Evolutionary conservation across 2,797 vertebrate species (phyloP).

Genomic region (Mallotus villosus): DNA sequence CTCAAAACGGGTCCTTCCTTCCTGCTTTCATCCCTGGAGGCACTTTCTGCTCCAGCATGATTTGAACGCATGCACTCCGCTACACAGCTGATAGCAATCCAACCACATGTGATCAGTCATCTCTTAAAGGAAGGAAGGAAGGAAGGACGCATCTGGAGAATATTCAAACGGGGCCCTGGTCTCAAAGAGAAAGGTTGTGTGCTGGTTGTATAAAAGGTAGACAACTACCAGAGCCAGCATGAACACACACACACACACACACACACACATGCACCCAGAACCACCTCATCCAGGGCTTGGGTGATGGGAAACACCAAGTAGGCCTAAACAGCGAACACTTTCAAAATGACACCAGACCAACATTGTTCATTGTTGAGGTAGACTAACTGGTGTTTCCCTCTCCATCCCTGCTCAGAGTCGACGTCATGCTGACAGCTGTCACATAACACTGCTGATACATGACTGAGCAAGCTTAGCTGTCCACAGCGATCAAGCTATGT

Average conservation of each 20-base stretch:
- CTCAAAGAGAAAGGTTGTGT: constrained; percentile 38
- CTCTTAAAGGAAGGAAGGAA: too few relatives aligned
- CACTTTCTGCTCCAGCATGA: too few relatives aligned
- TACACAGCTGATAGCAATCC: too few relatives aligned
- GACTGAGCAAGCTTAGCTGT: not conserved
- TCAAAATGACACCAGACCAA: too few relatives aligned
- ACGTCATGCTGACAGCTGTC: constrained; percentile 51
- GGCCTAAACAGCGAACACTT: too few relatives aligned
- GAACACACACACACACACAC: constrained; percentile 25
- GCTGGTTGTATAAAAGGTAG: constrained; percentile 13
- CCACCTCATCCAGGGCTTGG: constrained; percentile 28
- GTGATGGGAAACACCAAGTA: constrained; percentile 15
- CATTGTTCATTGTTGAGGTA: too few relatives aligned
- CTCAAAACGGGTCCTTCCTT: not conserved
- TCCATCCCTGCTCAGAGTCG: constrained; percentile 39
- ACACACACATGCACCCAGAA: constrained; percentile 52
- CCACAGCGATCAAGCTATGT: constrained; percentile 6
- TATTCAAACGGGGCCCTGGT: too few relatives aligned
- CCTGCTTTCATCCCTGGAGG: too few relatives aligned
- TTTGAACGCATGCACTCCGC: too few relatives aligned
- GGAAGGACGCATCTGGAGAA: too few relatives aligned
- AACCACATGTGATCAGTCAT: too few relatives aligned
- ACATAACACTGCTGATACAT: constrained; percentile 28
- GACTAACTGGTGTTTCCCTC: constrained; percentile 1
- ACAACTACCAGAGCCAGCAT: constrained; percentile 24